These are phyloP conservation scores for Spea multiplicata DNA, from an alignment of 2,113 vertebrate genomes.

Conservation along the genomic window DNA sequence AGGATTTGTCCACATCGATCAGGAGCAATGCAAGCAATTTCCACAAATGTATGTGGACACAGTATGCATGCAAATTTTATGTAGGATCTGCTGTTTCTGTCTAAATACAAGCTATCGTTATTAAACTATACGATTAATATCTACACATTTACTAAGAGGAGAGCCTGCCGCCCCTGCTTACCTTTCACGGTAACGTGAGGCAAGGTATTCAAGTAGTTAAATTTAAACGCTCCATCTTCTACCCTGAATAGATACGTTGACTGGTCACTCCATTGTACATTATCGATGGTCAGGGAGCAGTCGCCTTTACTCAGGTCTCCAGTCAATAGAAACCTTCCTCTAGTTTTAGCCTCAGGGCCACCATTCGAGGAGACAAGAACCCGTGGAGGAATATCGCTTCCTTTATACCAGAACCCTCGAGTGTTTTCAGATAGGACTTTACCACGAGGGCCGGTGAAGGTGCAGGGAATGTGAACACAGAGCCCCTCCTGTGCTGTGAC, in stretches of 20 bases:
- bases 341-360: neutral
- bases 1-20: no score
- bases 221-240: neutral
- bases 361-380: neutral
- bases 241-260: slow-evolving; percentile 3
- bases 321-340: slow-evolving; percentile 8
- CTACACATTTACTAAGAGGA: no score
- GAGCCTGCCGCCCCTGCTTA: neutral
- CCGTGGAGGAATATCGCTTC: no score
- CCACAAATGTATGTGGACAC: no score
- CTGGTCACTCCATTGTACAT: neutral
- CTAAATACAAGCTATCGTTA: no score
- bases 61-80: no score
- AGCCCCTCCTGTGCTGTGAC: neutral
- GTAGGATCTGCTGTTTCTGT: no score
- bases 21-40: no score
- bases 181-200: slow-evolving; percentile 1
- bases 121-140: no score
- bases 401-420: no score
- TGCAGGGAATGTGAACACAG: neutral
- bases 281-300: slow-evolving; percentile 22
- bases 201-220: neutral
- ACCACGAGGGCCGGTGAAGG: neutral
- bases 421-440: neutral
- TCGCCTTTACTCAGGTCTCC: neutral